phyloP scores from a whole-genome alignment of 2,888 invertebrate genomes.

The Euzophera pinguis region DNA sequence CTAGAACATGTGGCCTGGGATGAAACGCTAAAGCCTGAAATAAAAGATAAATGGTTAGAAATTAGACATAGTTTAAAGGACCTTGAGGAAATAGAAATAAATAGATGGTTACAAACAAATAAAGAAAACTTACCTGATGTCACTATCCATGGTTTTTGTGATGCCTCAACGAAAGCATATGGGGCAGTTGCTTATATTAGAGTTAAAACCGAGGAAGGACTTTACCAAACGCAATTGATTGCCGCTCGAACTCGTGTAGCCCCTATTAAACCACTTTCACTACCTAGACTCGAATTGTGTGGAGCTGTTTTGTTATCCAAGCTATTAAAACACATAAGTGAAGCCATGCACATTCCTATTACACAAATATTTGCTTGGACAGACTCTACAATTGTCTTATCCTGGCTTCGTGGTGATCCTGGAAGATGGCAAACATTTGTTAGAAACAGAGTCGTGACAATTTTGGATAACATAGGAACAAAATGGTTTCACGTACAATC shows the following conservation, averaged over 20 bases:
- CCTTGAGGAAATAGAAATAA: not conserved
- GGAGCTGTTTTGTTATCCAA: conserved; percentile 8
- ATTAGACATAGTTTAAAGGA: conserved; percentile 4
- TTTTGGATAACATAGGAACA: conserved; percentile 5
- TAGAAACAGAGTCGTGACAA: conserved; percentile 10
- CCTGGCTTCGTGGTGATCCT: conserved; percentile 15
- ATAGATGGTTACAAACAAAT: not conserved
- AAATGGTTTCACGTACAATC: conserved; percentile 19
- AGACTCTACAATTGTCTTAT: conserved; percentile 15
- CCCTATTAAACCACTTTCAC: not conserved
- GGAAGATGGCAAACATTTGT: conserved; percentile 15
- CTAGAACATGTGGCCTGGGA: conserved; percentile 15
- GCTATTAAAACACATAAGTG: conserved; percentile 16
- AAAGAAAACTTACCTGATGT: conserved; percentile 1
- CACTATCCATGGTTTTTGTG: conserved; percentile 14
- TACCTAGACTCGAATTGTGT: not conserved
- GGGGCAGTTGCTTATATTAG: conserved; percentile 15
- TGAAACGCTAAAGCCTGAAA: not conserved
- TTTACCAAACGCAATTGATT: not conserved
- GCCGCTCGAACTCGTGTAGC: conserved; percentile 3
- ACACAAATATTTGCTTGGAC: conserved; percentile 15
- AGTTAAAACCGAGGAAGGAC: not conserved
- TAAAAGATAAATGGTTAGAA: conserved; percentile 9
- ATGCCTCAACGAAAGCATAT: conserved; percentile 17
- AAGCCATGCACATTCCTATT: conserved; percentile 16